Evolutionary conservation across 1,140 invertebrate genomes (phyloP), one percentile per base, ranked within the genome.

Genomic region (Cryptotermes secundus): DNA sequence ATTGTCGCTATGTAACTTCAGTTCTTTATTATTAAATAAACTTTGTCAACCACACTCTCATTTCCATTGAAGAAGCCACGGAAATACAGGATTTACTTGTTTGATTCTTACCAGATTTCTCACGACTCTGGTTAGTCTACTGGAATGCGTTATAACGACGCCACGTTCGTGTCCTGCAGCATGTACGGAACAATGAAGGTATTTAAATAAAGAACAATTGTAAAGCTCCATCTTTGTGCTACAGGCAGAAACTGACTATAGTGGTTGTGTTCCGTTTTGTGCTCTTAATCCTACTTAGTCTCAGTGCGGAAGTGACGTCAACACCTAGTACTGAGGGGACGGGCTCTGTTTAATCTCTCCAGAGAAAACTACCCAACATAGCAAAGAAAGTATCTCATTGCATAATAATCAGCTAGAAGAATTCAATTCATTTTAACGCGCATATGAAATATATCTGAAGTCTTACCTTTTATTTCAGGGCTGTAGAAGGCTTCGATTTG

Each of bases 221-320:
- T 59, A 59, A 59, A 59, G 6, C 53, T 59, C 24, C 24, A 59
- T 6, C 24, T 16, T 59, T 59, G 3, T 16, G 53, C 53, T 3
- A 16, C 53, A 59, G 19, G 53, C 53, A 24, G 19, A 38, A 38
- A 38, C 38, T 12, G 38, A 38, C 38, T 4, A 3, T 16, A 4
- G 19, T 26, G 53, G 19, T 22, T 24, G 53, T 59, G 53, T 59
- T 59, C 53, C 53, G 53, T 26, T 59, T 26, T 26, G 6, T 59
- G 6, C 6, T 59, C 53, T 59, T 59, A 59, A 59, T 59, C 53
- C 53, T 59, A 59, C 19, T 59, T 59, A 59, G 53, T 59, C 53
- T 59, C 53, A 59, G 53, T 59, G 53, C 53, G 53, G 53, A 59
- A 59, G 53, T 59, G 53, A 59, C 53, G 53, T 59, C 53, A 59